phyloP scores from a whole-genome alignment of 2,113 vertebrate species.

The Ctenodactylus gundi region DNA sequence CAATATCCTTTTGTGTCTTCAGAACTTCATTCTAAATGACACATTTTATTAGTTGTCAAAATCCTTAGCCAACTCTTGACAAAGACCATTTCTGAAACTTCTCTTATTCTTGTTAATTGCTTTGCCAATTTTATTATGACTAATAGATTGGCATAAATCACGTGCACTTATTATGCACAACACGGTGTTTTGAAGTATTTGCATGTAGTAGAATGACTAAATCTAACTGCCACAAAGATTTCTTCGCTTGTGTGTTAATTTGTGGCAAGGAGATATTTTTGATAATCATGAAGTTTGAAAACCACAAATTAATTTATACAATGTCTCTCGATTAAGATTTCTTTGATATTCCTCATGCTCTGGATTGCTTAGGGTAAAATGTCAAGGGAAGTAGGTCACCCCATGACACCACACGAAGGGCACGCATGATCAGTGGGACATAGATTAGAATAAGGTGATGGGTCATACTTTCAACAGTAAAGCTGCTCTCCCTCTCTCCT shows the following conservation, averaged over 20 bases:
- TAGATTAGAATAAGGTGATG: neutral
- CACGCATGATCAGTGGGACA: rapidly evolving
- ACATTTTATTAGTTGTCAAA: neutral
- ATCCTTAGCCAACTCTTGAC: neutral
- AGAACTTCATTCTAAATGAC: neutral
- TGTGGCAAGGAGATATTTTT: neutral
- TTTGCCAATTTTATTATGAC: neutral
- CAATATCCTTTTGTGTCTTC: neutral
- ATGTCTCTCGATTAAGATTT: neutral
- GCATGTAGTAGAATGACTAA: too few species aligned
- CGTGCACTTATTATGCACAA: too few species aligned
- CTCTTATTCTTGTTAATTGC: neutral
- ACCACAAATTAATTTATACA: neutral
- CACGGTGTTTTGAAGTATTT: neutral
- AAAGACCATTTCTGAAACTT: neutral
- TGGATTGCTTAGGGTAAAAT: neutral
- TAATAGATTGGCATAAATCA: neutral
- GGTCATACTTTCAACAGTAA: neutral
- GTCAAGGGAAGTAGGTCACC: neutral
- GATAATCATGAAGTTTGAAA: neutral
- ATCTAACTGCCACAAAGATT: neutral
- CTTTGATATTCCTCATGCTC: neutral
- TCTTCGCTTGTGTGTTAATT: neutral
- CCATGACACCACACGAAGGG: rapidly evolving
- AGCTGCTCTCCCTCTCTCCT: too few species aligned